Evolutionary conservation across 2,888 invertebrate genomes (phyloP).

Genomic region (Scaptomyza cyrtandrae): DNA sequence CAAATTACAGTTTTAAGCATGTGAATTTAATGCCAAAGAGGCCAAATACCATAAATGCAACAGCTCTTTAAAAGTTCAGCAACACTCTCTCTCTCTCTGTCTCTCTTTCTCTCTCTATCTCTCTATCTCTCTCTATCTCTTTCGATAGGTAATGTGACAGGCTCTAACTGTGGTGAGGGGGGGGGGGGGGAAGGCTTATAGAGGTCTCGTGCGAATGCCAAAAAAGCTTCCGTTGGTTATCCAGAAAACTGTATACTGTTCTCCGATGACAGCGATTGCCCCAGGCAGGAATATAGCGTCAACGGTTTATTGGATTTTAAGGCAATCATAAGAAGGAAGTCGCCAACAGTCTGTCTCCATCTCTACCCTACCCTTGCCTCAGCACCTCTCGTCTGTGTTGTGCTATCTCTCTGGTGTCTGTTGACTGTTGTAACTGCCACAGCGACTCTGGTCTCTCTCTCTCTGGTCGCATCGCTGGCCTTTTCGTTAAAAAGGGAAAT

Average conservation of each 20-base stretch:
- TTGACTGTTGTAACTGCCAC: slow-evolving; percentile 15
- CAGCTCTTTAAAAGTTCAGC: slow-evolving; percentile 39
- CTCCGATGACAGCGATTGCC: slow-evolving; percentile 61
- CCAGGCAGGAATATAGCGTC: slow-evolving; percentile 33
- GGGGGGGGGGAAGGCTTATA: not conserved
- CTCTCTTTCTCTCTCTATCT: slow-evolving; percentile 5
- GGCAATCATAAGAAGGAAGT: slow-evolving; percentile 60
- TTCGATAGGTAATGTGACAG: not conserved
- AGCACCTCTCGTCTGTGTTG: not conserved
- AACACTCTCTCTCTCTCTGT: not conserved
- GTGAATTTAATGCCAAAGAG: slow-evolving; percentile 47
- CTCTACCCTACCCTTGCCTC: not conserved
- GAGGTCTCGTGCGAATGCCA: slow-evolving; percentile 25
- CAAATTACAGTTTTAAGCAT: slow-evolving; percentile 59
- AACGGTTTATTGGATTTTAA: slow-evolving; percentile 66
- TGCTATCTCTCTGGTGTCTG: slow-evolving; percentile 13
- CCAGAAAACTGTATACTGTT: slow-evolving; percentile 30
- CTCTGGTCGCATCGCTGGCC: slow-evolving; percentile 37
- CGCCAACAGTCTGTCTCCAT: slow-evolving; percentile 12
- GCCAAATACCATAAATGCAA: slow-evolving; percentile 9
- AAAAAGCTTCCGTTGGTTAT: slow-evolving; percentile 54
- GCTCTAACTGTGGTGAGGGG: not conserved
- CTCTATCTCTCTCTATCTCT: slow-evolving; percentile 35
- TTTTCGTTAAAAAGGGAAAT: slow-evolving; percentile 60
- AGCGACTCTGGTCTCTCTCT: slow-evolving; percentile 3